These are phyloP conservation scores for Gryllus longicercus DNA, from an alignment of 2,888 invertebrate genomes.

Conservation along the genomic window DNA sequence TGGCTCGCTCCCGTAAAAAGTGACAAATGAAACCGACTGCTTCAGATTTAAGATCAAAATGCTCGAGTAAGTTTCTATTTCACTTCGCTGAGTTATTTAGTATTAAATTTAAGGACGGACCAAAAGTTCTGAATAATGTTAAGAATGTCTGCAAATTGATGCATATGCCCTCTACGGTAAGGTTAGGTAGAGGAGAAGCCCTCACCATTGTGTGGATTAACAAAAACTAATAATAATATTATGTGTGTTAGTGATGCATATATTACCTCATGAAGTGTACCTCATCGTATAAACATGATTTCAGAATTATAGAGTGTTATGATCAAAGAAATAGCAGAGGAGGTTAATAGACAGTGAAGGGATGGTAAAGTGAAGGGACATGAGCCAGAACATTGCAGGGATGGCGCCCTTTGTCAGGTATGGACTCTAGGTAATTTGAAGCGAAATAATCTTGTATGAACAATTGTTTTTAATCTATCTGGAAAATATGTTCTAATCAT, in stretches of 20 bases:
- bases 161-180: conserved; percentile 29
- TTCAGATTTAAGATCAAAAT: conserved; percentile 29
- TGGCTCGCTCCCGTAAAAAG: conserved; percentile 28
- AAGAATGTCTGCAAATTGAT: not conserved
- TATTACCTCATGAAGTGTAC: not conserved
- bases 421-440: not conserved
- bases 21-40: conserved; percentile 34
- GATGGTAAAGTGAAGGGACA: conserved; percentile 43
- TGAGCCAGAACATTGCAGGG: conserved; percentile 79
- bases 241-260: not conserved
- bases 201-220: not conserved
- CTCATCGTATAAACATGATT: not conserved
- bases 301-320: not conserved
- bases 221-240: not conserved
- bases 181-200: conserved; percentile 29
- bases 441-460: not conserved
- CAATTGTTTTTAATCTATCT: not conserved
- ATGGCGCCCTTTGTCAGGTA: conserved; percentile 65
- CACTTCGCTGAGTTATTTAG: not conserved
- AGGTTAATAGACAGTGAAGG: conserved; percentile 34
- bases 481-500: not conserved
- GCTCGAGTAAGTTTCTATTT: conserved; percentile 25
- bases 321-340: conserved; percentile 31
- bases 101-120: not conserved
- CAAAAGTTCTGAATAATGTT: not conserved